Evolutionary conservation across 1,140 invertebrate species (phyloP).

Genomic region (Anoplophora glabripennis): DNA sequence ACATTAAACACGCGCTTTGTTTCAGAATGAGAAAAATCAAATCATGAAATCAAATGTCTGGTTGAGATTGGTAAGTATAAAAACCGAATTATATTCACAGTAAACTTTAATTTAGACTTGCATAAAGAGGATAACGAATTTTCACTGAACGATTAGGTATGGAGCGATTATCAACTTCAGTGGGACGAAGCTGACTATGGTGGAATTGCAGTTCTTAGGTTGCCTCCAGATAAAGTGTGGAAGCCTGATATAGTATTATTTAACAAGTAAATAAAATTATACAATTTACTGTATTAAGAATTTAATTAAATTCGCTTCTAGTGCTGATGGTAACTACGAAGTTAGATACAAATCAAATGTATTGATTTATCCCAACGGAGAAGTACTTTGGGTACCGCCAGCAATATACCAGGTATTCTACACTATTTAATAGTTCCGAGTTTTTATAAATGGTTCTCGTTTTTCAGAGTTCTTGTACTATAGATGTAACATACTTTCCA

Average conservation of each 20-base stretch:
- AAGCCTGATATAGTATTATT: slow-evolving; percentile 99
- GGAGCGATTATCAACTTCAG: slow-evolving; percentile 96
- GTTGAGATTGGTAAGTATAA: slow-evolving; percentile 77
- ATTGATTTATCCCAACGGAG: slow-evolving; percentile 87
- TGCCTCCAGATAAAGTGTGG: slow-evolving; percentile 99
- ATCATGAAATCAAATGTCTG: slow-evolving; percentile 99
- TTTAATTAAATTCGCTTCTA: slow-evolving; percentile 52
- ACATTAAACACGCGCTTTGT: slow-evolving; percentile 9
- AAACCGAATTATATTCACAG: not conserved
- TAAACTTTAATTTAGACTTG: too few relatives aligned
- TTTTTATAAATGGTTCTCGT: not conserved
- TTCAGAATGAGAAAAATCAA: slow-evolving; percentile 98
- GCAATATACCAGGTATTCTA: slow-evolving; percentile 85
- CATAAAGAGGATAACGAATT: too few relatives aligned
- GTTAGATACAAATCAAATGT: slow-evolving; percentile 97
- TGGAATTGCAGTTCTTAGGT: slow-evolving; percentile 89
- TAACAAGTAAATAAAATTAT: slow-evolving; percentile 84
- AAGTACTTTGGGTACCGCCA: slow-evolving; percentile 96
- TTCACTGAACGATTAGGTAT: slow-evolving; percentile 59
- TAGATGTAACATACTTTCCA: slow-evolving; percentile 98
- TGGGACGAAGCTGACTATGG: slow-evolving; percentile 99
- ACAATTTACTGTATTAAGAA: not conserved
- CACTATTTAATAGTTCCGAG: not conserved
- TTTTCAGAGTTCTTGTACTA: slow-evolving; percentile 93
- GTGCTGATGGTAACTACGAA: slow-evolving; percentile 95